Evolutionary conservation across 1,140 invertebrate species (phyloP).

Genomic region (Agrypnia vestita): DNA sequence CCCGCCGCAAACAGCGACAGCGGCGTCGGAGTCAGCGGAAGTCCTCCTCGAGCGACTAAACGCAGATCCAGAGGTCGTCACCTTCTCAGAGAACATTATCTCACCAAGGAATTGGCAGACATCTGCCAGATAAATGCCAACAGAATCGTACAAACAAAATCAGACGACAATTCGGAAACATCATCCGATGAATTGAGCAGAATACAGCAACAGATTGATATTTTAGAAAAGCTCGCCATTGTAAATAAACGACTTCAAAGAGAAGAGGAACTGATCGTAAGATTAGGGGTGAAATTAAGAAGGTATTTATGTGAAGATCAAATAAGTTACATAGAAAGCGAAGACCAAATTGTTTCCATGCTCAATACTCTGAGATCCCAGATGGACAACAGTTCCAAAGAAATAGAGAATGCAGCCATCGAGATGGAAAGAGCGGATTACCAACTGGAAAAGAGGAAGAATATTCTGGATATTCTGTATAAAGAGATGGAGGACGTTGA

Average conservation of each 20-base stretch:
- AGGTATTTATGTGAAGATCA: conserved; percentile 77
- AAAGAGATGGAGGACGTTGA: conserved; percentile 78
- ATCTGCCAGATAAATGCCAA: conserved; percentile 71
- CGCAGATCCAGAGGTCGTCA: conserved; percentile 71
- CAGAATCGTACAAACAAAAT: conserved; percentile 67
- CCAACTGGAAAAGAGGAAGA: conserved; percentile 76
- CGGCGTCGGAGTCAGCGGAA: conserved; percentile 71
- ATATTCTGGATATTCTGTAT: conserved; percentile 77
- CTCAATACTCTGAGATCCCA: conserved; percentile 71
- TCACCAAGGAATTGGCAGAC: conserved; percentile 71
- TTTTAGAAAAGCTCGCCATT: conserved; percentile 81
- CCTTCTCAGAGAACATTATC: conserved; percentile 71
- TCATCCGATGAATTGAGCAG: conserved; percentile 71
- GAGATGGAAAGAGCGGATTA: conserved; percentile 80
- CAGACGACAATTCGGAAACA: conserved; percentile 72
- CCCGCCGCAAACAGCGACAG: conserved; percentile 76
- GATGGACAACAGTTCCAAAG: conserved; percentile 63
- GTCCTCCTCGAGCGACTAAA: conserved; percentile 70
- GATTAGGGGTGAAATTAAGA: conserved; percentile 79
- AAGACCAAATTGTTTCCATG: conserved; percentile 68
- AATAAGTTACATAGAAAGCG: conserved; percentile 73
- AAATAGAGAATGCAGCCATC: conserved; percentile 75
- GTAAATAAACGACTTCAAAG: conserved; percentile 81
- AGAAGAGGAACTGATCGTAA: conserved; percentile 80
- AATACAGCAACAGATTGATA: conserved; percentile 76